Evolutionary conservation across 1,140 invertebrate species (phyloP), one percentile per base, ranked within the genome.

Genomic region (Amyelois transitella): DNA sequence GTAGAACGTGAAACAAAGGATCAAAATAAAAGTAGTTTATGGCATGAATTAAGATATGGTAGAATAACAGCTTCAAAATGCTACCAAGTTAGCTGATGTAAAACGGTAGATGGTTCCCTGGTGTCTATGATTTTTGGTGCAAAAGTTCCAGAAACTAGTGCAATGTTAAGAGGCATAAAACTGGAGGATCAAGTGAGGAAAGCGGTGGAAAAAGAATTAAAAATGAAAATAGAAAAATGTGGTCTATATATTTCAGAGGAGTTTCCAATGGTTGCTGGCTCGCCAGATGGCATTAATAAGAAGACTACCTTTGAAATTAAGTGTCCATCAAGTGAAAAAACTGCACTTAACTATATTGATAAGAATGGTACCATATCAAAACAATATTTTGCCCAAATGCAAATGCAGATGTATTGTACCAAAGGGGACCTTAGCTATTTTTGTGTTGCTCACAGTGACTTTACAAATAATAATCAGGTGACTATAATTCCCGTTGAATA

Each of bases 1-100:
- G 38, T 48, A 10, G 21, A 55, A 48, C 12, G 18, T 6, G 22
- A 55, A 32, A 55, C 53, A 47, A 47, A n/a, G 22, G 44, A 28
- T n/a, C 53, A 55, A 32, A 22, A 17, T 8, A 55, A 55, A 5
- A 47, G 14, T 19, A 24, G 22, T 47, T 18, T 55, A 10, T 62
- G 60, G 60, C 43, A 44, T 51, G 55, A 58, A 44, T 20, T 58
- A 20, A 17, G 60, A 7, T 72, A 66, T 64, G 62, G 57, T 6
- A 8, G 66, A 19, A 56, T 72, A 25, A 72, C 65, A n/a, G 66
- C 60, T 12, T 72, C 66, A 2, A 62, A n/a, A 10, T 5, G 22
- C 22, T 24, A 24, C 17, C 17, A 52, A 43, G 51, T 18, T 52
- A 18, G 25, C 6, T 28, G 43, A 6, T 52, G 51, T n/a, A 52